Evolutionary conservation across 2,113 vertebrate species (phyloP).

Genomic region (Pelvicachromis taeniatus): DNA sequence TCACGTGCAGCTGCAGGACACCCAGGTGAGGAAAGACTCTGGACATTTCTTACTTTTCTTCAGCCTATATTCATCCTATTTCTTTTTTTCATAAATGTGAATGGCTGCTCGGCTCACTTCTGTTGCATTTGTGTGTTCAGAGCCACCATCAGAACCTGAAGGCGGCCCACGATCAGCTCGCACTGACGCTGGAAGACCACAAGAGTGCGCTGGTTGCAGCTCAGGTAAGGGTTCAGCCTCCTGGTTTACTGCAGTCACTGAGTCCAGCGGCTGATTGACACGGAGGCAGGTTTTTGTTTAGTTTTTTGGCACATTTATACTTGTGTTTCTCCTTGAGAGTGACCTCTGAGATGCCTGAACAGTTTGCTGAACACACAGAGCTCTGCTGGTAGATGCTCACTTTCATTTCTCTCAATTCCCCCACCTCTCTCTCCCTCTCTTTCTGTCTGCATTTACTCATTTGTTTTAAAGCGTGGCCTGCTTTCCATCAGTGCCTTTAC

Average conservation of each 20-base stretch:
- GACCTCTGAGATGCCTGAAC: conserved; percentile 11
- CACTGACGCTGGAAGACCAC: conserved; percentile 95
- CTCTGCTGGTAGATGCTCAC: neutral
- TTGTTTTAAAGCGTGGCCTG: conserved; percentile 17
- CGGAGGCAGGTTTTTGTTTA: neutral
- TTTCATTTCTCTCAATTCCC: neutral
- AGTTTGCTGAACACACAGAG: neutral
- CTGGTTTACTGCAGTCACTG: neutral
- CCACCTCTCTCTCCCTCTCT: neutral
- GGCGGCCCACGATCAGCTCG: conserved; percentile 84
- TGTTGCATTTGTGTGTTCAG: conserved; percentile 1
- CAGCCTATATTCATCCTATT: neutral
- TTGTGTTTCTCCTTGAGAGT: neutral
- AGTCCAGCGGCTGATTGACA: neutral
- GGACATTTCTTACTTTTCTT: neutral
- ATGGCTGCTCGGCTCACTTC: neutral
- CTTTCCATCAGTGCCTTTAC: conserved; percentile 8
- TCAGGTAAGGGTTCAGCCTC: conserved; percentile 76
- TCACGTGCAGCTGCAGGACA: conserved; percentile 90
- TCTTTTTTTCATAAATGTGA: neutral
- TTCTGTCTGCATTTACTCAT: conserved; percentile 25
- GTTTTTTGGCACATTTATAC: neutral
- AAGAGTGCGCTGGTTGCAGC: conserved; percentile 95
- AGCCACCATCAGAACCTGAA: conserved; percentile 89
- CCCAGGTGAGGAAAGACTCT: conserved; percentile 76